Evolutionary conservation across 2,113 vertebrate genomes (phyloP).

Genomic region (Polypterus senegalus): DNA sequence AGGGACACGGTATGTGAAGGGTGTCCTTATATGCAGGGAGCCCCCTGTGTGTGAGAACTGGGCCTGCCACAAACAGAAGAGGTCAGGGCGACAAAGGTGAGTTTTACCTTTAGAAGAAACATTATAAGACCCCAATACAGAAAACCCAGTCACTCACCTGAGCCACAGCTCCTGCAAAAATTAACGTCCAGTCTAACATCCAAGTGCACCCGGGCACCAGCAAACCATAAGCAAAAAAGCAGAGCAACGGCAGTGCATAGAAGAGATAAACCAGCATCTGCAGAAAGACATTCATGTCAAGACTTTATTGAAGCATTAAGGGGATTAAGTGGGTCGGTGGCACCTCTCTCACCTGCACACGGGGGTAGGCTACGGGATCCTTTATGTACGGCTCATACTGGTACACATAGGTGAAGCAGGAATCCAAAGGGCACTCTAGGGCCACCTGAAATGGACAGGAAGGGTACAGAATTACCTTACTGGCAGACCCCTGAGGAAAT

Average conservation of each 20-base stretch:
- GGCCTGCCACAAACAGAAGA: constrained; percentile 38
- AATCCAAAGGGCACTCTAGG: constrained; percentile 65
- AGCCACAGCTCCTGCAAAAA: constrained; percentile 64
- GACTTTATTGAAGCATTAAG: neutral
- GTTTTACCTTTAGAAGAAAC: neutral
- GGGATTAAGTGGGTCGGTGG: neutral
- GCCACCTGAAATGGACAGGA: constrained; percentile 47
- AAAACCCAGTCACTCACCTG: constrained; percentile 49
- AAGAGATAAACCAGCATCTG: constrained; percentile 77
- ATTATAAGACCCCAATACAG: neutral
- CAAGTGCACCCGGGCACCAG: constrained; percentile 65
- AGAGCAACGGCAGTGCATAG: constrained; percentile 64
- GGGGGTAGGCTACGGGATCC: constrained; percentile 75
- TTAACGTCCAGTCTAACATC: constrained; percentile 70
- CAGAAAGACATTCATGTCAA: neutral
- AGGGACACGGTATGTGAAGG: constrained; percentile 64
- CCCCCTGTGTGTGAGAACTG: constrained; percentile 73
- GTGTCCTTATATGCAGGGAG: constrained; percentile 60
- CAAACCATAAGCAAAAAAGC: constrained; percentile 59
- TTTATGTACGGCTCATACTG: constrained; percentile 78
- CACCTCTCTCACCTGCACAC: constrained; percentile 58
- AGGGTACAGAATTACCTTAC: rapidly evolving
- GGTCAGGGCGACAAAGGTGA: neutral
- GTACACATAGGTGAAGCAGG: constrained; percentile 63
- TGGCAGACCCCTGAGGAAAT: neutral